Conservation (phyloP, 2,888 invertebrate species). For the Frankliniella fusca region DNA sequence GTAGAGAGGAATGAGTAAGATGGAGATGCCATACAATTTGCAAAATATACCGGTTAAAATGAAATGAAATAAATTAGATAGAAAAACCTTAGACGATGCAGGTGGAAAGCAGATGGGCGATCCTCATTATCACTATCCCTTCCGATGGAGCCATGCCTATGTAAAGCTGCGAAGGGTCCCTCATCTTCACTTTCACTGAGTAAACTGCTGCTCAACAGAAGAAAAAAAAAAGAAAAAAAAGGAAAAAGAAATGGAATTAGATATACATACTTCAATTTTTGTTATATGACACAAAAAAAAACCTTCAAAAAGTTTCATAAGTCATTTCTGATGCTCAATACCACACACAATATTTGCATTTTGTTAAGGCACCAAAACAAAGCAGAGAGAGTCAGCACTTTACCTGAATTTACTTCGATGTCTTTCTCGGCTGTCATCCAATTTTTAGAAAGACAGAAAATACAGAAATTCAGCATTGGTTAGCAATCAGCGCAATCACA, state of each 20-base stretch:
- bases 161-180: slow-evolving; percentile 44
- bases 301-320: background rate
- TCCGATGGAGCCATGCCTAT: slow-evolving; percentile 53
- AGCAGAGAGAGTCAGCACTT: background rate
- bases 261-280: too few species aligned
- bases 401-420: slow-evolving; percentile 11
- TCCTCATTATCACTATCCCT: slow-evolving; percentile 54
- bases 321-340: too few species aligned
- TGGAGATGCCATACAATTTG: background rate
- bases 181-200: slow-evolving; percentile 43
- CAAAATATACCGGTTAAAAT: background rate
- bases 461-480: slow-evolving; percentile 5
- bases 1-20: slow-evolving; percentile 36
- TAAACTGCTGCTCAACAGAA: slow-evolving; percentile 39
- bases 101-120: slow-evolving; percentile 27
- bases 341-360: too few species aligned
- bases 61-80: slow-evolving; percentile 28
- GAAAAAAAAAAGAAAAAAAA: background rate
- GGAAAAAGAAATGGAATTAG: background rate
- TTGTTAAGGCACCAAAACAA: background rate
- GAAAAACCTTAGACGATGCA: slow-evolving; percentile 49
- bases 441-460: background rate
- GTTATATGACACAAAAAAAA: background rate
- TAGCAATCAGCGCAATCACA: background rate
- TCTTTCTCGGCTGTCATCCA: slow-evolving; percentile 7